phyloP scores from a whole-genome alignment of 2,888 invertebrate species.

The Priocnemis perturbator region DNA sequence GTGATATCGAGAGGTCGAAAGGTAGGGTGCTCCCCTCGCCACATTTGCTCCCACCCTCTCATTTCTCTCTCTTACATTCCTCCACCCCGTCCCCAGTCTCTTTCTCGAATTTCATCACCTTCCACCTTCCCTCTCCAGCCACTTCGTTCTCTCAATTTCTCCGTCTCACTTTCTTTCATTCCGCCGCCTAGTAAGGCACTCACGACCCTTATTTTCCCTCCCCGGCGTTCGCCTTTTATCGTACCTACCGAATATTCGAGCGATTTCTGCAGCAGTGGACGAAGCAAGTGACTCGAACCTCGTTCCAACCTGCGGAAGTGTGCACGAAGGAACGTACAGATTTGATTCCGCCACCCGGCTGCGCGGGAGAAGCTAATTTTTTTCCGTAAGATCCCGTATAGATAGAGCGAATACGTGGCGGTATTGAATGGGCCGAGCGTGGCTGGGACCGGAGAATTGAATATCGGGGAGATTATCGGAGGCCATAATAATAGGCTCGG shows the following conservation, averaged over 20 bases:
- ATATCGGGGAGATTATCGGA: too few species aligned
- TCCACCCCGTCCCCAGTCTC: slow-evolving; percentile 16
- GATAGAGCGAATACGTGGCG: too few species aligned
- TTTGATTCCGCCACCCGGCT: neutral
- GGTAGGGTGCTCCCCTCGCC: slow-evolving; percentile 27
- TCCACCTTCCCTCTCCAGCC: neutral
- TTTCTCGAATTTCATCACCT: slow-evolving; percentile 4
- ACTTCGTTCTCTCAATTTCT: neutral
- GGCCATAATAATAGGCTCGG: too few species aligned
- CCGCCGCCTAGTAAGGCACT: slow-evolving; percentile 9
- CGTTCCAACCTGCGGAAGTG: slow-evolving; percentile 4
- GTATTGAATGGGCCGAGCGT: too few species aligned
- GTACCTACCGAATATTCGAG: slow-evolving; percentile 32
- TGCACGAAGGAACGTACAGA: slow-evolving; percentile 2
- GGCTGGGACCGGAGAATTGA: too few species aligned
- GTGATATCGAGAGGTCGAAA: slow-evolving; percentile 54
- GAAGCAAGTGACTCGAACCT: slow-evolving; percentile 10
- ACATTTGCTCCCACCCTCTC: slow-evolving; percentile 4
- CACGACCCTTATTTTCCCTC: slow-evolving; percentile 33
- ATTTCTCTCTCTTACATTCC: slow-evolving; percentile 15
- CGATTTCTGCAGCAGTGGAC: slow-evolving; percentile 18
- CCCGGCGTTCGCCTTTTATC: slow-evolving; percentile 31
- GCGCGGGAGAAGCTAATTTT: neutral
- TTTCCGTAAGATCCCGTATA: too few species aligned
- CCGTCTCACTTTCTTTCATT: slow-evolving; percentile 10